Conservation (phyloP, 2,113 vertebrate species). For the Tamias sibiricus region DNA sequence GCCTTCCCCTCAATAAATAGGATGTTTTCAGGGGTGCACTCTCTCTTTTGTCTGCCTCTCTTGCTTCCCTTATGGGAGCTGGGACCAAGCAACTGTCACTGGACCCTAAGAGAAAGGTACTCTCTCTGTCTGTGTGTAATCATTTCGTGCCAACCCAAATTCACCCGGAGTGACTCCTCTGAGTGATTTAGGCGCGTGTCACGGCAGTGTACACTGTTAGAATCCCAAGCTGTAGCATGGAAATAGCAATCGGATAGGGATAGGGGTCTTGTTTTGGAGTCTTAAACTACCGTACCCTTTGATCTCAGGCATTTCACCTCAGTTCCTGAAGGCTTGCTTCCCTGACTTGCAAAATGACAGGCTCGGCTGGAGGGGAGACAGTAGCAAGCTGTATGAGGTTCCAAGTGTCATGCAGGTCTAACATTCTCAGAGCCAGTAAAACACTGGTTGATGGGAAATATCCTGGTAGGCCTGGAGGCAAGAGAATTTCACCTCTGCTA, state of each 20-base stretch:
- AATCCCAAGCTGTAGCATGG: not conserved
- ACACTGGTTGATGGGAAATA: not conserved
- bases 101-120: too few species aligned
- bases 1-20: too few species aligned
- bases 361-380: not conserved
- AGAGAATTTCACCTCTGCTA: not conserved
- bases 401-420: not conserved
- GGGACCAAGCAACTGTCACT: too few species aligned
- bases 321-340: not conserved
- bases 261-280: not conserved
- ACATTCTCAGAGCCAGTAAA: not conserved
- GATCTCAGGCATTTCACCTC: not conserved
- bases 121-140: too few species aligned
- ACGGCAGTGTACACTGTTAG: too few species aligned
- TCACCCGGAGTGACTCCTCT: too few species aligned
- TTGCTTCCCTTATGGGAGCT: too few species aligned
- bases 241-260: not conserved
- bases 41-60: too few species aligned
- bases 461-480: not conserved
- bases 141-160: too few species aligned
- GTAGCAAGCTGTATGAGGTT: not conserved
- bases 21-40: too few species aligned
- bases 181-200: too few species aligned
- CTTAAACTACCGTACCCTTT: not conserved
- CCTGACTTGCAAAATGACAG: not conserved